Evolutionary conservation across 2,113 vertebrate species (phyloP), one percentile per base, ranked within the genome.

Genomic region (Silurus asotus): DNA sequence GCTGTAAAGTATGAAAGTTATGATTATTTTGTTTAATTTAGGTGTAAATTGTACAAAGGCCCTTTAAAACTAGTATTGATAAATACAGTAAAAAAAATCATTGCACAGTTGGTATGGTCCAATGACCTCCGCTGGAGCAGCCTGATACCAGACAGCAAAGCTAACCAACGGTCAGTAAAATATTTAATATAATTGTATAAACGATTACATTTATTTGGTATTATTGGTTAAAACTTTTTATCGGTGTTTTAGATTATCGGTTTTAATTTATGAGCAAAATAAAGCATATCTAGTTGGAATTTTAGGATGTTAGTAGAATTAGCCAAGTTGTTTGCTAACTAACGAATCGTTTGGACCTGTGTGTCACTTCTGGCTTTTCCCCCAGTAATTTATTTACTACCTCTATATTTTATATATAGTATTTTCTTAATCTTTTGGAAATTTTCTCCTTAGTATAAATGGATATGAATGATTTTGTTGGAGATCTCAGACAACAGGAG

Each of bases 51-150:
- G 20, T 79, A 37, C 5, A 19, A 78, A 6, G 8, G 5, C 8
- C 14, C 2, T 53, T 76, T 72, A n/a, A 55, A 6, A 23, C 0
- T 8, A 28, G 14, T 59, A 11, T 45, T 58, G 49, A 17, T 78
- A 55, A 28, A 28, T 56, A 17, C 14, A 45, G 15, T 20, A 59
- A 56, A 56, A 25, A 53, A 8, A 3, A 37, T 1, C 28, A 1
- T 19, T 25, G 6, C 9, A 4, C 0, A 90, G 72, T 90, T 95
- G 93, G 94, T 92, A 90, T 7, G 86, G 83, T 92, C 93, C 92
- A 14, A 85, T 92, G 94, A 89, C 93, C 94, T 94, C 91, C 85
- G 64, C 8, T 59, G 7, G 37, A 25, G 78, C 25, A 82, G 79
- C 5, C n/a, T 25, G 28, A 76, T 4, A 56, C 69, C 48, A 28